Percentiles rank a stretch among this genome's conserved stretches.
Evolutionary conservation across 2,797 vertebrate species (phyloP).

Genomic region (Ctenosaura bakeri): DNA sequence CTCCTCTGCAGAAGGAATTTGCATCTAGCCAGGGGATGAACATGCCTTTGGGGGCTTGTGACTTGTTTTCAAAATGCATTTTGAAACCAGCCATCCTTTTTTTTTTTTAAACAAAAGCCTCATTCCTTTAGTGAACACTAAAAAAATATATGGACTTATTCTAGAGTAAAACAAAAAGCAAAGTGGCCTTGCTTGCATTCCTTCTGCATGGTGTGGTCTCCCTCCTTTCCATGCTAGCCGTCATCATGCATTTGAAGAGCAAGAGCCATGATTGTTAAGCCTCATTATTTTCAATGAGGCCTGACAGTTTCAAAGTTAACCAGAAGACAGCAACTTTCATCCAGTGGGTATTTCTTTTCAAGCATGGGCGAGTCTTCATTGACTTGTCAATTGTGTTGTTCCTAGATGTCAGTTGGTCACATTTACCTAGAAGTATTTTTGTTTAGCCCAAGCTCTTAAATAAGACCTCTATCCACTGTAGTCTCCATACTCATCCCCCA

Average conservation of each 20-base stretch:
- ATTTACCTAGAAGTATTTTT: not conserved
- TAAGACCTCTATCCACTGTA: not conserved
- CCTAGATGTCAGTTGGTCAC: conserved; percentile 62
- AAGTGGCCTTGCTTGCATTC: conserved; percentile 44
- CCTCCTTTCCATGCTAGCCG: conserved; percentile 69
- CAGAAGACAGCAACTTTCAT: conserved; percentile 80
- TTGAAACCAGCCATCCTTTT: conserved; percentile 28
- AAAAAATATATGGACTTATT: conserved; percentile 57
- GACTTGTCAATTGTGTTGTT: conserved; percentile 50
- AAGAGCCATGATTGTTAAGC: conserved; percentile 75
- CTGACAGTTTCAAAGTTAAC: conserved; percentile 77
- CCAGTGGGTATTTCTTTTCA: conserved; percentile 73
- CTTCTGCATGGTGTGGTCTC: conserved; percentile 59
- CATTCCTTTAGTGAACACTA: conserved; percentile 47
- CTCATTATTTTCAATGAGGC: conserved; percentile 79
- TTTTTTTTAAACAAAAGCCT: not conserved
- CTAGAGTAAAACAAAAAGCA: conserved; percentile 66
- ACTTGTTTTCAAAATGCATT: conserved; percentile 45
- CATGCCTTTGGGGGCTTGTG: not conserved
- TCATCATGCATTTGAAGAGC: conserved; percentile 72
- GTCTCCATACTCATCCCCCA: conserved; percentile 22
- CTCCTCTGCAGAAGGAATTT: not conserved
- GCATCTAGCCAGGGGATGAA: not conserved
- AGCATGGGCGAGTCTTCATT: conserved; percentile 51
- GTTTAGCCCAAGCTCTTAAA: conserved; percentile 24